Evolutionary conservation across 1,140 invertebrate species (phyloP), one percentile per base, ranked within the genome.

Genomic region (Meloidogyne chitwoodi): DNA sequence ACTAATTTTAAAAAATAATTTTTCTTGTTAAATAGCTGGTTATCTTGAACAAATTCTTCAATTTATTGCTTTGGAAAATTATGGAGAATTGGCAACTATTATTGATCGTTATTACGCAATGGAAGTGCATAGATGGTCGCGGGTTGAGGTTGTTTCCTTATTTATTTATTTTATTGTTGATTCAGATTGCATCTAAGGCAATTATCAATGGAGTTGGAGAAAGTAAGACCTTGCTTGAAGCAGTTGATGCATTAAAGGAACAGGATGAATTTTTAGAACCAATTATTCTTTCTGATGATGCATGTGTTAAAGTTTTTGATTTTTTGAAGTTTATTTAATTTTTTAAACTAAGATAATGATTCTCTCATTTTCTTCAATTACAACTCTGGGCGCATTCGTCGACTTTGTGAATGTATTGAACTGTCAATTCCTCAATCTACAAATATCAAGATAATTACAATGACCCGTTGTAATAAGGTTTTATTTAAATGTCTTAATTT

Each of bases 21-120:
- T 11, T 0, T 31, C 26, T 74, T 81, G n/a, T n/a, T n/a, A n/a
- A 83, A 65, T 67, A 84, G 85, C 74, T 62, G 83, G 84, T 34
- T 87, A 84, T 72, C 76, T 87, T 19, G 44, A 88, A 74, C 83
- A 85, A 44, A 68, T 84, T 22, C 62, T 85, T 11, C 80, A 85
- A 24, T 87, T 82, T 63, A 61, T 88, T 11, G 77, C 79, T 14
- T 75, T 77, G 26, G 62, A 77, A 16, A 65, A 73, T n/a, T 89
- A 89, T 75, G 89, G 89, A 19, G 81, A 85, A 65, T 75, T 90
- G 26, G 81, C 87, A 11, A 88, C 88, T n/a, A 84, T 90, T 77
- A 86, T 83, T 68, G 89, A 90, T 2, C 83, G 90, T 26, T 90
- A 90, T 80, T 90, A 90, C 81, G 89, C 89, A 12, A 90, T 90